These are phyloP conservation scores for Palythoa grandiflora DNA, from an alignment of 92 coral and sea anemone species.

Conservation along the genomic window DNA sequence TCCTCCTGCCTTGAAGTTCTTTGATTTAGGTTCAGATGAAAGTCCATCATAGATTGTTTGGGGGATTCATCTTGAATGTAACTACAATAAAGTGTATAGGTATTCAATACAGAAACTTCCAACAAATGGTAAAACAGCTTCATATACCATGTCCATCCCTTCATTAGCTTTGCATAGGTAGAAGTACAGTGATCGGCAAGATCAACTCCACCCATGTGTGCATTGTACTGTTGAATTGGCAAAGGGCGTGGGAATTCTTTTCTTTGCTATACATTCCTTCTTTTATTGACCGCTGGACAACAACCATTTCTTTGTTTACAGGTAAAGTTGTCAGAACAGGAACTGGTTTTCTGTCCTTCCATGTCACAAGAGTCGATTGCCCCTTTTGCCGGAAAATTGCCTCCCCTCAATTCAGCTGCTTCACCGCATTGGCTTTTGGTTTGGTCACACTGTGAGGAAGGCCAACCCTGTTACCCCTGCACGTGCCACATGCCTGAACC, in stretches of 20 bases:
- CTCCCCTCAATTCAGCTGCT: constrained; percentile 22
- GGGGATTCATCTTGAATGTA: background rate
- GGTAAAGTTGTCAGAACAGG: background rate
- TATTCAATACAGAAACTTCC: constrained; percentile 50
- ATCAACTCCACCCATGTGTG: constrained; percentile 12
- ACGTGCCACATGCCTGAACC: constrained; percentile 6
- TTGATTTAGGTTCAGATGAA: constrained; percentile 32
- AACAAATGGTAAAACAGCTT: constrained; percentile 36
- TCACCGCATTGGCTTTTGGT: background rate
- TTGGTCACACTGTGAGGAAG: background rate
- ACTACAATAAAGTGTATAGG: constrained; percentile 30
- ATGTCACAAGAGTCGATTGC: background rate
- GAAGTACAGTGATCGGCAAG: background rate
- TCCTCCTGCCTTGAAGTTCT: constrained; percentile 37
- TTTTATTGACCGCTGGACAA: constrained; percentile 20
- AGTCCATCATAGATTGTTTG: constrained; percentile 44
- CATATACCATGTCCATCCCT: constrained; percentile 30
- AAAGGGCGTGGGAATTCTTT: background rate
- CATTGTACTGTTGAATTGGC: background rate
- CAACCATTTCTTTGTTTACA: constrained; percentile 29
- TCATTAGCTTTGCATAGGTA: background rate
- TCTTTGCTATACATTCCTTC: constrained; percentile 30
- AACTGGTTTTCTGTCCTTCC: constrained; percentile 18
- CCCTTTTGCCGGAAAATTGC: constrained; percentile 30
- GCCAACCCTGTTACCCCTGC: background rate